A percentile compares a stretch with the other conserved stretches of the same genome.
Evolutionary conservation across 2,797 vertebrate species (phyloP).

Genomic region (Sandelia bainsii): DNA sequence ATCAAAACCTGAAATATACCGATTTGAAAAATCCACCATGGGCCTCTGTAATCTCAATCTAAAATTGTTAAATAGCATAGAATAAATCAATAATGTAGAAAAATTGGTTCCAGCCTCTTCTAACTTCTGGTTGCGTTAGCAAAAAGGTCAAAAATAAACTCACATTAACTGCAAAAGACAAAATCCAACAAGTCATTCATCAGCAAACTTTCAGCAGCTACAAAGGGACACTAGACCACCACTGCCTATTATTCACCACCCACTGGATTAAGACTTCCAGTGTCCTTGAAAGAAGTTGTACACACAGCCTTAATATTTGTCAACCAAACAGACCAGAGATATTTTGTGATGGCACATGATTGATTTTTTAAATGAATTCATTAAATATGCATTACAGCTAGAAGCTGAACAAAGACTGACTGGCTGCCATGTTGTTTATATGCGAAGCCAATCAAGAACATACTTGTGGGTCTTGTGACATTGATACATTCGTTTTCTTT

Average conservation of each 20-base stretch:
- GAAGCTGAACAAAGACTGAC: conserved; percentile 11
- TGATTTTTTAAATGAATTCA: neutral
- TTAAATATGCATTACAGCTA: conserved; percentile 2
- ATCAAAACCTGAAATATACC: too few relatives aligned
- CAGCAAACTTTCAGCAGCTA: neutral
- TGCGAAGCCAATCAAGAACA: neutral
- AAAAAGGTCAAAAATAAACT: neutral
- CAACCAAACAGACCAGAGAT: neutral
- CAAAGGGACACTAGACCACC: neutral
- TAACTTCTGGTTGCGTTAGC: neutral
- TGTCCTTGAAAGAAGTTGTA: conserved; percentile 7
- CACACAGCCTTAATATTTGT: conserved; percentile 18
- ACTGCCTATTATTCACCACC: conserved; percentile 6
- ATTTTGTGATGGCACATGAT: conserved; percentile 13
- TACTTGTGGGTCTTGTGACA: neutral
- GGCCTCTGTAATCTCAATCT: too few relatives aligned
- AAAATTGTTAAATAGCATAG: too few relatives aligned
- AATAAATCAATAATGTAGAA: too few relatives aligned
- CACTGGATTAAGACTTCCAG: neutral
- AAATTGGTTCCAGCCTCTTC: neutral
- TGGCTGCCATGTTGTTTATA: too few relatives aligned
- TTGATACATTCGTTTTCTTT: neutral
- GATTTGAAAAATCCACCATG: too few relatives aligned
- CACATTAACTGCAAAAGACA: neutral
- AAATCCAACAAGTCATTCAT: neutral